Evolutionary conservation across 1,140 invertebrate genomes (phyloP).

Genomic region (Acromyrmex charruanus): DNA sequence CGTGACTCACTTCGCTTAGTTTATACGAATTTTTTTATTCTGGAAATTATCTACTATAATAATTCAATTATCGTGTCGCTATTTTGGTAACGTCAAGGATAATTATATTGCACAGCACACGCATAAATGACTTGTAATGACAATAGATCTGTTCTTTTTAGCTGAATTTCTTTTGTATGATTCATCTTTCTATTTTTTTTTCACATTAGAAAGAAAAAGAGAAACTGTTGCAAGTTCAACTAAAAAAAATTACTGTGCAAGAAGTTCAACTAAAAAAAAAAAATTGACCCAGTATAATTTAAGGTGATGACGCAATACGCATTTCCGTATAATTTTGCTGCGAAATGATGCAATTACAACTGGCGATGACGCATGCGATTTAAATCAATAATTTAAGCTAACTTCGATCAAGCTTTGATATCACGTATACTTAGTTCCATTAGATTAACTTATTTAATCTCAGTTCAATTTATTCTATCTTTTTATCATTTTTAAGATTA

Average conservation of each 20-base stretch:
- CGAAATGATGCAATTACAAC: constrained; percentile 8
- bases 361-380: background rate
- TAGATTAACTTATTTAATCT: too few relatives aligned
- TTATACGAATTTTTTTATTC: background rate
- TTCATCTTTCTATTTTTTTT: too few relatives aligned
- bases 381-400: background rate
- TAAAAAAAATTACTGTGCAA: too few relatives aligned
- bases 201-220: too few relatives aligned
- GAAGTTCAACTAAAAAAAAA: too few relatives aligned
- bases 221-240: too few relatives aligned
- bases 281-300: background rate
- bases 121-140: background rate
- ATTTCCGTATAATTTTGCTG: background rate
- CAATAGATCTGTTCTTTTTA: too few relatives aligned
- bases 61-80: background rate
- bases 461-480: too few relatives aligned
- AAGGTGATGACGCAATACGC: too few relatives aligned
- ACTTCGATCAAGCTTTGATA: background rate
- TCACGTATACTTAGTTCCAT: too few relatives aligned
- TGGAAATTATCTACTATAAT: constrained; percentile 1
- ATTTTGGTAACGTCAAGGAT: background rate
- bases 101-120: background rate
- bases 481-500: too few relatives aligned
- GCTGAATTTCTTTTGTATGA: too few relatives aligned
- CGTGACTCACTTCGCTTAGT: background rate